Base-by-base conservation (phyloP, 92 coral and sea anemone species). In the Heteractis magnifica region DNA sequence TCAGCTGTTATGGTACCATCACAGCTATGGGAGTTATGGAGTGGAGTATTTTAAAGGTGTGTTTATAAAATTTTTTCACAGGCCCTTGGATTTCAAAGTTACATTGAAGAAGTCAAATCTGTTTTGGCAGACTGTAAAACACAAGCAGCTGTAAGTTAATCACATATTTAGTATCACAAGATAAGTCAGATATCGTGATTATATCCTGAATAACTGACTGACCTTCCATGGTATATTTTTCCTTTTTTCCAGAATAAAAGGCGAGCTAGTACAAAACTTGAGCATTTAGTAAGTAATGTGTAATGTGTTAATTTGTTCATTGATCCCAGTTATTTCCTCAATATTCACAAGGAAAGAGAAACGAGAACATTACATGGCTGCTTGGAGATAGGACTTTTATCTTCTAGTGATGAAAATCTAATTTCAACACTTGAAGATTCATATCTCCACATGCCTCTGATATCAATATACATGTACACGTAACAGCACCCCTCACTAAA, bases 201-300 rank as follows among this genome's bases (percentile, higher is more conserved):
- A 14, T 16, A 56, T 15, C 18, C 49, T 73, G 18, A 48, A 48
- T 73, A 15, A 52, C 62, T 53, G 18, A 78, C 8, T n/a, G 11
- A 48, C 44, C 49, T 81, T 48, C 16, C 13, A 19, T 65, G 49
- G n/a, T 48, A 10, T 73, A 23, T 77, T 84, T 41, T 52, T 50
- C 15, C 48, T 44, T 4, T 26, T 34, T 77, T 49, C 23, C 84
- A 96, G 99, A 96, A 92, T 72, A 96, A 96, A 88, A 93, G 99
- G 87, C 83, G 99, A 80, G 99, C 98, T 76, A 96, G 99, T 52
- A 90, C 98, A 71, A 95, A 95, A 2, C 90, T 96, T 56, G 99
- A 96, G 88, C 93, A 92, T 72, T 82, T 96, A 88, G 99, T 96
- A 90, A 76, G 97, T 84, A 41, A 48, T n/a, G 59, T 14, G 23